phyloP scores from a whole-genome alignment of 2,888 invertebrate genomes.

The Drosophila lutescens region DNA sequence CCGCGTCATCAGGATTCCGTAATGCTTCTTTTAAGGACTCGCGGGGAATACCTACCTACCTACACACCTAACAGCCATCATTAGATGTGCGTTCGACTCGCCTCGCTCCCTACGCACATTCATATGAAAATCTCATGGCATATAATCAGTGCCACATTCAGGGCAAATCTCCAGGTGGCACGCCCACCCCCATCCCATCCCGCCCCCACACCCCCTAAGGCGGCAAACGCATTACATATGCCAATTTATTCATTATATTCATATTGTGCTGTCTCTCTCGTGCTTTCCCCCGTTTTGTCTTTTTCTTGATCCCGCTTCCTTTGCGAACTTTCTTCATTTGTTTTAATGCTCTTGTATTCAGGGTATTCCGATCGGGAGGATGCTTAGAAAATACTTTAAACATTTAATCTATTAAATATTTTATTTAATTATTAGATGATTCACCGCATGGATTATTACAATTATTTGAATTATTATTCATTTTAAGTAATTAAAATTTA shows the following conservation, averaged over 20 bases:
- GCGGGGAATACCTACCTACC: background rate
- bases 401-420: no score
- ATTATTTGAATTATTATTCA: no score
- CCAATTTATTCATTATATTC: slow-evolving; percentile 78
- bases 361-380: background rate
- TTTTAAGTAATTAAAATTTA: background rate
- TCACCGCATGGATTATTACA: no score
- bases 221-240: slow-evolving; percentile 75
- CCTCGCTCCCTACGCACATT: slow-evolving; percentile 45
- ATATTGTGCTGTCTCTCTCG: slow-evolving; percentile 57
- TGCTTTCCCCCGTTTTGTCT: slow-evolving; percentile 7
- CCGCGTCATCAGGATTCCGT: background rate
- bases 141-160: slow-evolving; percentile 74
- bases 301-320: slow-evolving; percentile 25
- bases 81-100: slow-evolving; percentile 15
- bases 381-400: no score
- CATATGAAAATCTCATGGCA: slow-evolving; percentile 71
- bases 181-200: background rate
- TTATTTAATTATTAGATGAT: no score
- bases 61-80: slow-evolving; percentile 5
- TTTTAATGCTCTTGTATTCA: slow-evolving; percentile 32
- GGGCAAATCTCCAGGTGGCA: slow-evolving; percentile 68
- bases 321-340: slow-evolving; percentile 66
- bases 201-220: slow-evolving; percentile 8
- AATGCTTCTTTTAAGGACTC: background rate